Percentiles rank a stretch among this genome's conserved stretches.
These are phyloP conservation scores for Campylorhamphus procurvoides DNA, from an alignment of 2,113 vertebrate species.

Conservation along the genomic window DNA sequence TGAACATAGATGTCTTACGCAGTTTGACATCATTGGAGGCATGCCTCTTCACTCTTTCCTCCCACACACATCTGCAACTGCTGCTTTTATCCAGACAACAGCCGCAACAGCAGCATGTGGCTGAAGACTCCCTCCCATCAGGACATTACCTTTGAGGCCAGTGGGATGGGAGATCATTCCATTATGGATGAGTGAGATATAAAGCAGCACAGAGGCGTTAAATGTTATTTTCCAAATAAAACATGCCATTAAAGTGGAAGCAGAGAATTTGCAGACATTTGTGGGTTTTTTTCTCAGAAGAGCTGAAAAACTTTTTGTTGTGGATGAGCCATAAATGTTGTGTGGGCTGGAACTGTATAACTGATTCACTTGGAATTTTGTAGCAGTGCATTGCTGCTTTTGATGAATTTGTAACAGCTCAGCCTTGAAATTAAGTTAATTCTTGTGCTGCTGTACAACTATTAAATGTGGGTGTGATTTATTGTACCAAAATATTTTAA, in stretches of 20 bases:
- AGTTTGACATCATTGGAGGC: neutral
- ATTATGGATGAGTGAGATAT: neutral
- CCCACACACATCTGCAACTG: neutral
- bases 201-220: neutral
- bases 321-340: conserved; percentile 28
- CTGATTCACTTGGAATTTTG: conserved; percentile 26
- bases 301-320: conserved; percentile 26
- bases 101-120: neutral
- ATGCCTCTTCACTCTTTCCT: neutral
- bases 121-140: neutral
- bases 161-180: neutral
- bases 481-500: conserved; percentile 5
- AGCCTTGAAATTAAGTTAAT: neutral
- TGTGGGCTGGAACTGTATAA: conserved; percentile 19
- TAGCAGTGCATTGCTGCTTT: neutral
- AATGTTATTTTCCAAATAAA: neutral
- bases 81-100: neutral
- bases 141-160: neutral
- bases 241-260: neutral
- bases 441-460: neutral
- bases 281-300: neutral
- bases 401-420: neutral
- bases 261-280: neutral
- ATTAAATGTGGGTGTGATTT: neutral
- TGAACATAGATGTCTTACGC: neutral